phyloP scores from a whole-genome alignment of 53 echinoderm and acorn worm species.

The Luidia sarsii region DNA sequence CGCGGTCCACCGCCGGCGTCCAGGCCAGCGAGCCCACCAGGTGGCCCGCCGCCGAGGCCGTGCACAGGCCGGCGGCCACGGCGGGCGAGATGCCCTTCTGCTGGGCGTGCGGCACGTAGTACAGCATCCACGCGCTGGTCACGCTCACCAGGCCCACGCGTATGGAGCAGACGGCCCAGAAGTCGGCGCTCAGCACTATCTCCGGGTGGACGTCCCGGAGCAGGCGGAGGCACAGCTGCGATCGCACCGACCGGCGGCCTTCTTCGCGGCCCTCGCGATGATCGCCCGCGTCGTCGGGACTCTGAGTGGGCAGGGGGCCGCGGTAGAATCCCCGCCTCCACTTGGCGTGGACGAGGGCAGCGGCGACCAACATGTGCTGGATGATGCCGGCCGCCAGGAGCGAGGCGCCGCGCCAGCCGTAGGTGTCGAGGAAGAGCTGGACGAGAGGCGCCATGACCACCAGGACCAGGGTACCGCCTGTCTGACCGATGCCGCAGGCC shows the following conservation, averaged over 20 bases:
- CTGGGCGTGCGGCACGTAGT: background rate
- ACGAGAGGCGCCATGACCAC: background rate
- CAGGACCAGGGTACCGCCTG: background rate
- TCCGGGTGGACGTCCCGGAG: background rate
- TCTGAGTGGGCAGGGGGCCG: too few relatives aligned
- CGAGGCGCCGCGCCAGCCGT: slow-evolving; percentile 4
- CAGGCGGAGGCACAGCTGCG: background rate
- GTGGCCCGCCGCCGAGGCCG: background rate
- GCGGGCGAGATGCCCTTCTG: background rate
- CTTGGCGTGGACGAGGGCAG: background rate
- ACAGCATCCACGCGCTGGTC: background rate
- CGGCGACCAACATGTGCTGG: background rate
- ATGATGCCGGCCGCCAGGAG: background rate
- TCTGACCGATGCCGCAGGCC: background rate
- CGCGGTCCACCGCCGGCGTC: background rate
- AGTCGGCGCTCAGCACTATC: background rate
- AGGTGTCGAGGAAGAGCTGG: too few relatives aligned
- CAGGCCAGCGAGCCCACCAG: background rate
- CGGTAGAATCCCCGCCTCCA: too few relatives aligned
- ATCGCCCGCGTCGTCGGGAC: too few relatives aligned
- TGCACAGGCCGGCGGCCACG: background rate
- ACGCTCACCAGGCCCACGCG: background rate
- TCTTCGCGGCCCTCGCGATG: too few relatives aligned
- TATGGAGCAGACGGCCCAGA: background rate
- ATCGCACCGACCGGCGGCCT: too few relatives aligned